Evolutionary conservation across 2,888 invertebrate species (phyloP), one percentile per base, ranked within the genome.

Genomic region (Coelopa pilipes): DNA sequence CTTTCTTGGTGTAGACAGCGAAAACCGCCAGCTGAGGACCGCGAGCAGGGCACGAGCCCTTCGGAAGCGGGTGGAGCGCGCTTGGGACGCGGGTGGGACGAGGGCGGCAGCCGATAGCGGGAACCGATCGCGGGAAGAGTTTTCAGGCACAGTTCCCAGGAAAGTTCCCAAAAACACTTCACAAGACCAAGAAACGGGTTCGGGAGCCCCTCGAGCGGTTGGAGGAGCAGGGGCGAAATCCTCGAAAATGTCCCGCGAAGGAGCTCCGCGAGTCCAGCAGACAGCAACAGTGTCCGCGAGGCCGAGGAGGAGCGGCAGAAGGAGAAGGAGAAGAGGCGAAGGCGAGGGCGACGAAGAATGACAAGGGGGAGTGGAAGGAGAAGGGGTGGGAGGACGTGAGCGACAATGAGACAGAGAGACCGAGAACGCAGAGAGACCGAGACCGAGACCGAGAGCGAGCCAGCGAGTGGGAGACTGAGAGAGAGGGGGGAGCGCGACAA

Each of bases 261-360:
- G 21, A 0, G 21, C 5, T 3, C 21, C 45, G 47, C 19, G 17
- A 53, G 1, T 66, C 21, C 66, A 66, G 50, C 66, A 49, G 49
- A 66, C 24, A 66, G 66, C 66, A 66, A 66, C 66, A 66, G 66
- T 66, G 68, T 57, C 13, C 34, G 34, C 34, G 34, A 34, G 34
- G 34, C 2, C 34, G 34, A 34, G 7, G 34, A 2, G 34, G 34
- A 34, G 50, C 67, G 45, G 34, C 34, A n/a, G n/a, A n/a, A n/a
- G 19, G n/a, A 67, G 15, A n/a, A 19, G 0, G 34, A 67, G 50
- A 12, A 12, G n/a, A n/a, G 24, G 67, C 10, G n/a, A 53, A 34
- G 24, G 49, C 24, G n/a, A 53, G 19, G 12, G 67, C 21, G 47
- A 65, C 17, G 10, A 60, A n/a, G n/a, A n/a, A n/a, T n/a, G n/a